Evolutionary conservation across 1,140 invertebrate species (phyloP).

Genomic region (Gonatopus flavifemur): DNA sequence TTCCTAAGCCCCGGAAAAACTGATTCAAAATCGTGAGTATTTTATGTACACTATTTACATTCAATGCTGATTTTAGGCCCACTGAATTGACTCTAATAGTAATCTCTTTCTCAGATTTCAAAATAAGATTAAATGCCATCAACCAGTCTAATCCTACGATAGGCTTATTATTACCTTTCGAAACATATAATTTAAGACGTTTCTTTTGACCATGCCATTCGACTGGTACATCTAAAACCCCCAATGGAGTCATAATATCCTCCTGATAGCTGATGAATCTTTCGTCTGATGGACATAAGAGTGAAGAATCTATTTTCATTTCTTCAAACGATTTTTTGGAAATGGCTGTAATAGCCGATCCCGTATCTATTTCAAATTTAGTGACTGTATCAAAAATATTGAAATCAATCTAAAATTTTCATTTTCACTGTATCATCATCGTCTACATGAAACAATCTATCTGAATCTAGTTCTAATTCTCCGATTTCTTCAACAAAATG

Average conservation of each 20-base stretch:
- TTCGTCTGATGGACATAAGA: not conserved
- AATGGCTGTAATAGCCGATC: no score
- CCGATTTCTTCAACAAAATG: not conserved
- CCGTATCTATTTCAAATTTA: not conserved
- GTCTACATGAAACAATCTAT: not conserved
- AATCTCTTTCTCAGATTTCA: not conserved
- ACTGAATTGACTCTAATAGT: not conserved
- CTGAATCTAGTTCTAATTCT: not conserved
- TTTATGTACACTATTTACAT: not conserved
- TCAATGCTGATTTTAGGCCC: not conserved
- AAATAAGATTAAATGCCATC: not conserved
- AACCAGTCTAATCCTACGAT: not conserved
- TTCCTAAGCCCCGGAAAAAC: not conserved
- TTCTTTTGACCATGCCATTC: not conserved
- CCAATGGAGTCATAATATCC: not conserved
- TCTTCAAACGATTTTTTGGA: no score
- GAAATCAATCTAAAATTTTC: not conserved
- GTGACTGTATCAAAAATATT: not conserved
- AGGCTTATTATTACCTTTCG: not conserved
- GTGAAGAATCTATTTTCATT: no score
- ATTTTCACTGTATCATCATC: not conserved
- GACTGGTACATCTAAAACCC: not conserved
- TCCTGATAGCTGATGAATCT: not conserved
- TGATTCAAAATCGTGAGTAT: not conserved
- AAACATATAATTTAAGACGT: conserved; percentile 3